These are phyloP conservation scores for Hesperia comma DNA, from an alignment of 2,888 invertebrate genomes.

Conservation along the genomic window DNA sequence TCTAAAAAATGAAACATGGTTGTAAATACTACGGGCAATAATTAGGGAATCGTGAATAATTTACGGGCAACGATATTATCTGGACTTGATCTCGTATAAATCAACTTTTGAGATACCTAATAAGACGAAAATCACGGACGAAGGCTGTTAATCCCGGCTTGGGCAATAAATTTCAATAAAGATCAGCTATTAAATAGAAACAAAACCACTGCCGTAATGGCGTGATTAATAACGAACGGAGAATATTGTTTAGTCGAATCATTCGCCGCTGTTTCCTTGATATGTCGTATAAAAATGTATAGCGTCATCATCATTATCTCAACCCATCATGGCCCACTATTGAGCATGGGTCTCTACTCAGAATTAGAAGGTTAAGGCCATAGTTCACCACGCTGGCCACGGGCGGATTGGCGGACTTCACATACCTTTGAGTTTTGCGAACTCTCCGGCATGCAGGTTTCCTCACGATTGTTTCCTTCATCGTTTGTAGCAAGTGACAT, in stretches of 20 bases:
- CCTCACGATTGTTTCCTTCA: too few species aligned
- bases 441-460: too few species aligned
- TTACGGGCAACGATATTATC: constrained; percentile 19
- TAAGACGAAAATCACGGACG: constrained; percentile 31
- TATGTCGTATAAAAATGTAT: background rate
- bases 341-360: too few species aligned
- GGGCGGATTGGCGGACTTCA: too few species aligned
- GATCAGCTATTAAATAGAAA: constrained; percentile 35
- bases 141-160: constrained; percentile 26
- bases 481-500: too few species aligned
- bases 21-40: background rate
- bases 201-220: constrained; percentile 33
- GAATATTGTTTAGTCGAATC: constrained; percentile 9
- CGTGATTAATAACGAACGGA: constrained; percentile 29
- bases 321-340: too few species aligned
- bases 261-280: background rate
- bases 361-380: too few species aligned
- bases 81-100: constrained; percentile 29
- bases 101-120: constrained; percentile 32
- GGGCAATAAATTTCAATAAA: constrained; percentile 37
- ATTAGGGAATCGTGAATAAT: constrained; percentile 8
- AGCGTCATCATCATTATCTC: too few species aligned
- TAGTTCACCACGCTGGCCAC: too few species aligned
- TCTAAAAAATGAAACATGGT: background rate
- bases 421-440: too few species aligned